These are phyloP conservation scores for Psettodes erumei DNA, from an alignment of 2,113 vertebrate species.

Conservation along the genomic window DNA sequence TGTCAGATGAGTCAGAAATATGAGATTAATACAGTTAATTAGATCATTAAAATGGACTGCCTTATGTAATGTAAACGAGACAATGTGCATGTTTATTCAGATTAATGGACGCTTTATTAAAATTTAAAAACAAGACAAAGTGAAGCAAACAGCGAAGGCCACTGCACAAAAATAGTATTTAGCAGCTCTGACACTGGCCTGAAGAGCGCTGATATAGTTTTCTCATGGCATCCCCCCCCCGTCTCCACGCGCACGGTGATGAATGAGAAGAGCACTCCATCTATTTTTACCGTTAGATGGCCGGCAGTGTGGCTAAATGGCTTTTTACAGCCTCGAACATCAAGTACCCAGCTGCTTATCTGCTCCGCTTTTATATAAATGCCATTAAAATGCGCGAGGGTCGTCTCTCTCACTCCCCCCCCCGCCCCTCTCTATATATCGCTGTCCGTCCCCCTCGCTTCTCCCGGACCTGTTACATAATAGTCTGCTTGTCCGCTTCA, in stretches of 20 bases:
- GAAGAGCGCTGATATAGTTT: conserved; percentile 26
- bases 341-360: conserved; percentile 74
- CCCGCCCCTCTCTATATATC: conserved; percentile 25
- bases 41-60: no score
- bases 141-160: conserved; percentile 15
- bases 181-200: conserved; percentile 6
- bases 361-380: conserved; percentile 72
- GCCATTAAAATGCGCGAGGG: conserved; percentile 72
- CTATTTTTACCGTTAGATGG: conserved; percentile 55
- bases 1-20: no score
- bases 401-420: conserved; percentile 24
- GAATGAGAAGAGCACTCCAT: conserved; percentile 40
- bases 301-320: conserved; percentile 59
- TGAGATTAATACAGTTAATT: no score
- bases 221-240: conserved; percentile 1
- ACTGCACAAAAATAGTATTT: conserved; percentile 2
- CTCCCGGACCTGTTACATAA: conserved; percentile 77
- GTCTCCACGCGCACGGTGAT: neutral
- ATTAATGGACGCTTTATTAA: neutral
- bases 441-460: conserved; percentile 56
- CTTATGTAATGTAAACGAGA: no score
- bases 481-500: conserved; percentile 76
- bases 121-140: neutral
- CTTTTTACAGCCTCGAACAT: conserved; percentile 61
- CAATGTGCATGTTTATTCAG: neutral